Evolutionary conservation across 2,797 vertebrate genomes (phyloP).

Genomic region (Acomys russatus): DNA sequence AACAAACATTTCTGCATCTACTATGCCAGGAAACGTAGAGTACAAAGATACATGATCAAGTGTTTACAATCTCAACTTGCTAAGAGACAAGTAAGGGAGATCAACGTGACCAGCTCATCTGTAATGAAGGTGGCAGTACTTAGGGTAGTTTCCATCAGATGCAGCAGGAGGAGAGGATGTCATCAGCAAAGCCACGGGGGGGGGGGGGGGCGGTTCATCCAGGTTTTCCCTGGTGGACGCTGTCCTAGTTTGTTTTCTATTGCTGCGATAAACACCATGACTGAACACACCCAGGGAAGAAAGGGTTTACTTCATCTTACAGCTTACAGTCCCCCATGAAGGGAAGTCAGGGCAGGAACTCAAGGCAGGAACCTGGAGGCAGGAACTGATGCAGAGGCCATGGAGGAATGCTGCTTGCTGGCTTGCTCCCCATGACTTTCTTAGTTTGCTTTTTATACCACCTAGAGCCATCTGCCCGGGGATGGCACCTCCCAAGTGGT

Average conservation of each 20-base stretch:
- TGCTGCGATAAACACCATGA: not conserved
- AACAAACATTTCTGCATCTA: not conserved
- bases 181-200: not conserved
- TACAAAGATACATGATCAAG: not conserved
- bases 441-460: not conserved
- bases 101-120: not conserved
- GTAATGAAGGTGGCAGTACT: not conserved
- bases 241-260: not conserved
- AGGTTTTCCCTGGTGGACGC: not conserved
- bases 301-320: not conserved
- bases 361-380: not conserved
- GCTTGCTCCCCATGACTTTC: not conserved
- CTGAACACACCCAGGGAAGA: not conserved
- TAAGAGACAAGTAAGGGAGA: conserved; percentile 12
- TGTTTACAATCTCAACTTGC: not conserved
- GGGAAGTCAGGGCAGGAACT: not conserved
- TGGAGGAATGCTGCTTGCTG: not conserved
- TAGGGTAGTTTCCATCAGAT: not conserved
- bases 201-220: too few species aligned
- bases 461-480: not conserved
- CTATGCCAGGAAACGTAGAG: not conserved
- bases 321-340: not conserved
- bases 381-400: not conserved
- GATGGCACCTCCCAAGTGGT: not conserved
- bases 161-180: not conserved